These are phyloP conservation scores for Rhineura floridana DNA, from an alignment of 2,113 vertebrate genomes.

Conservation along the genomic window DNA sequence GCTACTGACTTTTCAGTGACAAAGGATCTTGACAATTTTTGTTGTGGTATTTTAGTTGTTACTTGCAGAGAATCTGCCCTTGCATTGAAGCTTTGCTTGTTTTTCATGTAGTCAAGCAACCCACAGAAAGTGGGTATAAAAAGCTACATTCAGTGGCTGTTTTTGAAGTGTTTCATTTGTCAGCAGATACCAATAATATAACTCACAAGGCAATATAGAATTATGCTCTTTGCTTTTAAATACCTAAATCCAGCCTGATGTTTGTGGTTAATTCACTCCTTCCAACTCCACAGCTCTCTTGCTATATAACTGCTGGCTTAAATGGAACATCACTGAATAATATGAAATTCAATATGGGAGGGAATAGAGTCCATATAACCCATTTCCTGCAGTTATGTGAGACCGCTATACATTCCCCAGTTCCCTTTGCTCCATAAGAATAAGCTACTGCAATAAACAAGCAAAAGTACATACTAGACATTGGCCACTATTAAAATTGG, in stretches of 20 bases:
- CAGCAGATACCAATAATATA: neutral
- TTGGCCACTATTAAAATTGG: slow-evolving; percentile 55
- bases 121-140: neutral
- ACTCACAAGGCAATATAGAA: neutral
- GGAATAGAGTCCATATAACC: neutral
- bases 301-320: neutral
- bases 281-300: neutral
- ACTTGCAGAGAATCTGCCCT: neutral
- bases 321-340: neutral
- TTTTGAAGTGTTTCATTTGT: neutral
- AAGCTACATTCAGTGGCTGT: neutral
- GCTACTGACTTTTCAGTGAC: neutral
- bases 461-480: neutral
- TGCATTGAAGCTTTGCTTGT: neutral
- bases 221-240: neutral
- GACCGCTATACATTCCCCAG: neutral
- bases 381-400: neutral
- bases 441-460: slow-evolving; percentile 12
- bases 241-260: neutral
- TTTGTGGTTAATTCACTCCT: neutral
- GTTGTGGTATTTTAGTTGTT: neutral
- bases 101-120: neutral
- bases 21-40: too few relatives aligned
- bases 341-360: neutral
- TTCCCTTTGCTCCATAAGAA: neutral